Percentiles rank a stretch among this genome's conserved stretches.
Evolutionary conservation across 2,113 vertebrate species (phyloP).

Genomic region (Scatophagus argus): DNA sequence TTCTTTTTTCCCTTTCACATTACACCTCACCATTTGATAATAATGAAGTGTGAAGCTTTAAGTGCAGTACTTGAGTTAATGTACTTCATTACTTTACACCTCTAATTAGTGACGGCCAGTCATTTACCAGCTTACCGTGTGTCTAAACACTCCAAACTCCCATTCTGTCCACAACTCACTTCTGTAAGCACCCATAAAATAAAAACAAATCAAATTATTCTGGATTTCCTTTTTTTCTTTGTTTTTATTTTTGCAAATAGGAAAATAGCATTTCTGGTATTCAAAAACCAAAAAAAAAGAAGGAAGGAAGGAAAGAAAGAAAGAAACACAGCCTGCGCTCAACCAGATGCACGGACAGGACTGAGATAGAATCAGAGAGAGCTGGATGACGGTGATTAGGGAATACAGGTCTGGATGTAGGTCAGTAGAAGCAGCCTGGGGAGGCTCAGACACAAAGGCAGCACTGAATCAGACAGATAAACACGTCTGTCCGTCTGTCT

Average conservation of each 20-base stretch:
- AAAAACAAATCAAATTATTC: neutral
- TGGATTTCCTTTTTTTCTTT: conserved; percentile 19
- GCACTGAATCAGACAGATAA: conserved; percentile 70
- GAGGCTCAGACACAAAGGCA: conserved; percentile 77
- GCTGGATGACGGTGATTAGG: conserved; percentile 54
- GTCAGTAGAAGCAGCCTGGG: conserved; percentile 78
- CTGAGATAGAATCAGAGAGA: conserved; percentile 44
- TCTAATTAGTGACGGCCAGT: neutral
- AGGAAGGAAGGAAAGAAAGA: conserved; percentile 41
- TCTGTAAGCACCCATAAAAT: neutral
- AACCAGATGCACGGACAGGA: conserved; percentile 59
- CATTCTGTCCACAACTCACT: neutral
- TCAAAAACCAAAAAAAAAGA: conserved; percentile 64
- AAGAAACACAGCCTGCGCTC: conserved; percentile 55
- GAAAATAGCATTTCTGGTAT: conserved; percentile 86
- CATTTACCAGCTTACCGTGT: neutral
- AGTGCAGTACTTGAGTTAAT: neutral
- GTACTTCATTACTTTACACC: neutral
- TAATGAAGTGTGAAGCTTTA: neutral
- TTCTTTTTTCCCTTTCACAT: neutral
- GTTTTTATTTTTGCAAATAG: conserved; percentile 81
- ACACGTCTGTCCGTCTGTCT: conserved; percentile 63
- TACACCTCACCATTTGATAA: neutral
- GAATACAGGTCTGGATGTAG: conserved; percentile 73
- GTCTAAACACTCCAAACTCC: neutral